A percentile compares a stretch with the other conserved stretches of the same genome.
phyloP scores from a whole-genome alignment of 1,140 invertebrate genomes.

The Daktulosphaira vitifoliae region DNA sequence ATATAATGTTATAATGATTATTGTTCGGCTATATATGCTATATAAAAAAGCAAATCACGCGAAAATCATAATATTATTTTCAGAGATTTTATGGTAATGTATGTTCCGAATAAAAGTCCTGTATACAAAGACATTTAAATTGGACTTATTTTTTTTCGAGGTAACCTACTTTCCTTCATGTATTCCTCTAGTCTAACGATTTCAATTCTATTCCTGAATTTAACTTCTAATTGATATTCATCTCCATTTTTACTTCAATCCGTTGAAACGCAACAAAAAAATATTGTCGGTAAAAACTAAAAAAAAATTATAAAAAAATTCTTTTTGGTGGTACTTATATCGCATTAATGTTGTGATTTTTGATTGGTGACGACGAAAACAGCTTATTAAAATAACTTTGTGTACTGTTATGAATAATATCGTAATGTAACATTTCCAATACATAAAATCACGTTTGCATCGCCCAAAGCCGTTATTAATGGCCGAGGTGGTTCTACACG shows the following conservation, averaged over 20 bases:
- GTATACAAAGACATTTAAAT: conserved; percentile 34
- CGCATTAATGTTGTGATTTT: too few species aligned
- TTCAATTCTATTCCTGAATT: too few species aligned
- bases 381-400: neutral
- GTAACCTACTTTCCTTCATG: too few species aligned
- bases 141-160: neutral
- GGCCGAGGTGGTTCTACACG: neutral
- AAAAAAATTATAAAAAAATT: too few species aligned
- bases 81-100: conserved; percentile 33
- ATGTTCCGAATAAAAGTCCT: conserved; percentile 34
- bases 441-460: conserved; percentile 21
- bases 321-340: too few species aligned
- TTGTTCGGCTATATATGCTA: conserved; percentile 23
- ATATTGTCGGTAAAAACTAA: too few species aligned
- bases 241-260: too few species aligned
- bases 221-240: too few species aligned
- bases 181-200: too few species aligned
- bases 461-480: conserved; percentile 20
- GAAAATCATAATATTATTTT: conserved; percentile 20
- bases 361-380: neutral
- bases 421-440: neutral
- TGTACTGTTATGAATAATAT: conserved; percentile 21
- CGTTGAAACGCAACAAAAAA: too few species aligned
- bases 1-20: conserved; percentile 30
- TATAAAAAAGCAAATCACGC: conserved; percentile 16